Evolutionary conservation across 1,140 invertebrate genomes (phyloP), one percentile per base, ranked within the genome.

Genomic region (Drosophila willistoni): DNA sequence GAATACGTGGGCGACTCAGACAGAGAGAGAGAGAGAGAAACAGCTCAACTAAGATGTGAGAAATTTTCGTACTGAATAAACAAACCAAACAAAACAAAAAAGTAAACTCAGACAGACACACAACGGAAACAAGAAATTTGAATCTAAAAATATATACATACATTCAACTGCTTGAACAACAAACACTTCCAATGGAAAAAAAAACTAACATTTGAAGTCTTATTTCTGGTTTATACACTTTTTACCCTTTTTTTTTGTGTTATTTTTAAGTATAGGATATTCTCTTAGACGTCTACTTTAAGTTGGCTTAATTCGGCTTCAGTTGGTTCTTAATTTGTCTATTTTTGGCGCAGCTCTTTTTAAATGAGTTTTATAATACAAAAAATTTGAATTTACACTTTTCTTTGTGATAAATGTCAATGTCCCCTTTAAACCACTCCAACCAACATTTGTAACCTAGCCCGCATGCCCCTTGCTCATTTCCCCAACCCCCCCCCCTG

Each of bases 1-100:
- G 47, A 68, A 56, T 63, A 65, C 42, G 71, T 74, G 19, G n/a
- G 39, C 22, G 44, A 51, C 44, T 51, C 2, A 51, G 17, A 19
- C 17, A 5, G 44, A 51, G 17, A 22, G 19, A 22, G 9, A 51
- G 44, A 19, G 44, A 5, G 44, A 51, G 44, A 19, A 22, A 22
- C 9, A 22, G 7, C 2, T 17, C 2, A 12, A 51, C 19, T 7
- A 9, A 17, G 13, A 12, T 51, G 9, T 19, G 17, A 19, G 17
- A 51, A 51, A 22, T 51, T 51, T 22, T 22, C 9, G 17, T 51
- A 51, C 44, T 51, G 17, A 51, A 10, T 51, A 51, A 51, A 51
- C 44, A 51, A 51, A 51, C 17, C 29, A 29, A 29, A 29, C 29
- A 29, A 29, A 29, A 29, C 2, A 29, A 29, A 51, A 22, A 22